Evolutionary conservation across 2,797 vertebrate species (phyloP).

Genomic region (Ataeniobius toweri): DNA sequence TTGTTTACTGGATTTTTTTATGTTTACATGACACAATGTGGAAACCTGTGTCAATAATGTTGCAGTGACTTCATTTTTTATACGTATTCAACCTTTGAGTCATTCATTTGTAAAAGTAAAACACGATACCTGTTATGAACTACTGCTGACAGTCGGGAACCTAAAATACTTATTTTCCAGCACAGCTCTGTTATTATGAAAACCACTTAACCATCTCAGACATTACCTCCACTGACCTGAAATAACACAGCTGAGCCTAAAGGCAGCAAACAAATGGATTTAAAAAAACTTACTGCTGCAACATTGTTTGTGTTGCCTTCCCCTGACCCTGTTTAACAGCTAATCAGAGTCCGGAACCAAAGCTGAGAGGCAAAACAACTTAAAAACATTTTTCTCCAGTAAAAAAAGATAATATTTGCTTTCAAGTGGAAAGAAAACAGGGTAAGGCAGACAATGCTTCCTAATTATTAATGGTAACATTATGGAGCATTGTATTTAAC

Average conservation of each 20-base stretch:
- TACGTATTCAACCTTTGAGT: no score
- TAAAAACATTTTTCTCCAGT: not conserved
- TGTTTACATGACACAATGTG: no score
- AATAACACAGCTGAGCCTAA: not conserved
- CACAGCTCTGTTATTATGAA: not conserved
- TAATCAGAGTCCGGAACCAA: not conserved
- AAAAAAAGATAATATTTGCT: not conserved
- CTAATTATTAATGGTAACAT: not conserved
- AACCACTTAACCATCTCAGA: not conserved
- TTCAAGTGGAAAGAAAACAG: not conserved
- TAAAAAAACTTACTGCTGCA: not conserved
- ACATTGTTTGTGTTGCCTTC: not conserved
- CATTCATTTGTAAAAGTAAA: no score
- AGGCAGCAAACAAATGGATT: not conserved
- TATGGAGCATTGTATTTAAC: not conserved
- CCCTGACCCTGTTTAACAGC: constrained; percentile 1
- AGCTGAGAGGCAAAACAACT: not conserved
- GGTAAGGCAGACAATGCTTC: not conserved
- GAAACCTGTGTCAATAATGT: no score
- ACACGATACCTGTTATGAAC: no score
- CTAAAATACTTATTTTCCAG: not conserved
- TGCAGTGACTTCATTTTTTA: no score
- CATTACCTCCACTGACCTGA: not conserved
- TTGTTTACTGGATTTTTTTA: no score
- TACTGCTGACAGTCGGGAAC: not conserved